Evolutionary conservation across 2,888 invertebrate genomes (phyloP), one percentile per base, ranked within the genome.

Genomic region (Thymelicus lineola): DNA sequence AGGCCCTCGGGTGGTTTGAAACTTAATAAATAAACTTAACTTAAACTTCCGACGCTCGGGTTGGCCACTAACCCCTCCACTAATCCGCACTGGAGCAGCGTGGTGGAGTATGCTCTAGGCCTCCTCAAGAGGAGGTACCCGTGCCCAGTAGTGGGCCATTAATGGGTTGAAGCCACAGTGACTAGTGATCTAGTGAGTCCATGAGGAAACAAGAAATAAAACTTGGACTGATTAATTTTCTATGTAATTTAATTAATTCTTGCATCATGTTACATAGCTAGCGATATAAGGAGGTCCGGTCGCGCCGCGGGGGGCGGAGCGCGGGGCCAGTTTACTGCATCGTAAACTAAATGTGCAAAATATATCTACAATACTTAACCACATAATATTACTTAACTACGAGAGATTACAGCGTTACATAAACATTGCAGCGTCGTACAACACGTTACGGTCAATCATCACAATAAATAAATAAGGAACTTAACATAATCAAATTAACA

Each of bases 381-480:
- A 73, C 58, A n/a, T n/a, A n/a, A n/a, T n/a, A n/a, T n/a, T n/a
- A n/a, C n/a, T n/a, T 60, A 67, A 61, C 74, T 75, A 73, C 58
- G 36, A 71, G 58, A 71, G 62, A 70, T 48, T 71, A 69, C 70
- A 70, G 59, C 64, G 50, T 60, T 71, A 71, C 66, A 70, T 62
- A 67, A 72, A 71, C 46, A 71, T 50, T 66, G 60, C 67, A 28
- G 28, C 36, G 60, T 60, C 64, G 58, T n/a, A 67, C 64, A 60
- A 70, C 7, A 70, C 46, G 7, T 20, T 35, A 55, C 57, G 42
- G 69, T 70, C 58, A 69, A 69, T 71, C 65, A 75, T 76, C 77
- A 74, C 76, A 78, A 74, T 75, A 75, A 80, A 80, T 80, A 80
- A 79, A 80, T 78, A 78, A 78, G 77, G 76, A 80, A 78, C 79